Evolutionary conservation across 2,113 vertebrate genomes (phyloP).

Genomic region (Emydocephalus ijimae): DNA sequence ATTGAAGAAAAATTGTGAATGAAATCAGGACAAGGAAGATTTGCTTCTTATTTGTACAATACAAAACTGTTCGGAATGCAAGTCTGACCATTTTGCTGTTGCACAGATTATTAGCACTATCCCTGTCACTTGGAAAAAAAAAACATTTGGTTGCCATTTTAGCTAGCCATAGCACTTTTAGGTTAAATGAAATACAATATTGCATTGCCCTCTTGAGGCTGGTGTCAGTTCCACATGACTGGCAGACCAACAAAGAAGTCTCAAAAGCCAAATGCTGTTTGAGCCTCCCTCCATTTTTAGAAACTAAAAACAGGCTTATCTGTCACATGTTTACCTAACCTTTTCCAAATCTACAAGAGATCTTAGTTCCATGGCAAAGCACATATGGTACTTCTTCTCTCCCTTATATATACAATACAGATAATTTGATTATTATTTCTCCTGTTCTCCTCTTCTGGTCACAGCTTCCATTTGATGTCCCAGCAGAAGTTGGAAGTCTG

Average conservation of each 20-base stretch:
- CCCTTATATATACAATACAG: not conserved
- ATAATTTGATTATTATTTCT: not conserved
- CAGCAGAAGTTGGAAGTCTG: not conserved
- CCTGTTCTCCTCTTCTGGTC: not conserved
- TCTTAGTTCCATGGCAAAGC: not conserved
- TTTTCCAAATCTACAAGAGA: not conserved
- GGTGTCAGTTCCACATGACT: slow-evolving; percentile 10
- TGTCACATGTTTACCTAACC: not conserved
- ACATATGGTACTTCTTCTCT: not conserved
- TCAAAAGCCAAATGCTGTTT: not conserved
- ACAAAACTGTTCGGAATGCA: not conserved
- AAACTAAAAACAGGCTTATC: slow-evolving; percentile 1
- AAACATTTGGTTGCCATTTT: not conserved
- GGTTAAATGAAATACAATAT: not conserved
- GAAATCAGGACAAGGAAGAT: not conserved
- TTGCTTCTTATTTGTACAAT: not conserved
- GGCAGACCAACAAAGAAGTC: slow-evolving; percentile 16
- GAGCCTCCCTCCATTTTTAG: not conserved
- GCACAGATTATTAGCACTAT: not conserved
- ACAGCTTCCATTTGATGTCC: not conserved
- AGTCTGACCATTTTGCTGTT: not conserved
- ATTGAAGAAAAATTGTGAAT: not conserved
- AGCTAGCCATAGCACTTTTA: not conserved
- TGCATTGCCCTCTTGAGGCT: slow-evolving; percentile 9
- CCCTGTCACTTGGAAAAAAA: not conserved